Evolutionary conservation across 2,888 invertebrate genomes (phyloP).

Genomic region (Rutpela maculata): DNA sequence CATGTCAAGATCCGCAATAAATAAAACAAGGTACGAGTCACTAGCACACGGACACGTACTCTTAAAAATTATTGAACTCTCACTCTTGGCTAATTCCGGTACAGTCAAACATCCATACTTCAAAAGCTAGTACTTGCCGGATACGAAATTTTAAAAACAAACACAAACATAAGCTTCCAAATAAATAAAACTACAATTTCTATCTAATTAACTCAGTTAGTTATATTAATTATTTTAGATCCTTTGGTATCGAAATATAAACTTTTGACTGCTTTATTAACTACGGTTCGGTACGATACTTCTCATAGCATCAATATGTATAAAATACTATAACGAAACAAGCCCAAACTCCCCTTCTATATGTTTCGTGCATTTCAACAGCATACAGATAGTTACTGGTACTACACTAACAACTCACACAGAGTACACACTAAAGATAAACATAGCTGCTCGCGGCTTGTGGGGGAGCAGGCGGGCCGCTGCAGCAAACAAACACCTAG

Average conservation of each 20-base stretch:
- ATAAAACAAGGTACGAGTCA: slow-evolving; percentile 64
- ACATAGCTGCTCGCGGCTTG: slow-evolving; percentile 57
- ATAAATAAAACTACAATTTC: slow-evolving; percentile 45
- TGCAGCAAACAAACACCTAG: slow-evolving; percentile 57
- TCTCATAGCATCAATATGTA: slow-evolving; percentile 64
- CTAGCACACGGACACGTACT: slow-evolving; percentile 70
- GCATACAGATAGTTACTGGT: slow-evolving; percentile 79
- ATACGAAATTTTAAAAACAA: slow-evolving; percentile 38
- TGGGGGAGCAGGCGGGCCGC: slow-evolving; percentile 59
- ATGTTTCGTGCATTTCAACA: slow-evolving; percentile 93
- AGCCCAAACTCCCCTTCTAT: slow-evolving; percentile 84
- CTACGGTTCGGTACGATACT: slow-evolving; percentile 60
- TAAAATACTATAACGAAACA: slow-evolving; percentile 68
- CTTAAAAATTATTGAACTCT: slow-evolving; percentile 69
- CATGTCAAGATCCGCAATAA: slow-evolving; percentile 68
- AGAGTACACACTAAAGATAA: slow-evolving; percentile 53
- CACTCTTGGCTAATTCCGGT: slow-evolving; percentile 64
- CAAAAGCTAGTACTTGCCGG: slow-evolving; percentile 43
- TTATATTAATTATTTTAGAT: slow-evolving; percentile 46
- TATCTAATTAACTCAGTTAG: slow-evolving; percentile 27
- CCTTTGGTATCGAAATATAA: slow-evolving; percentile 59
- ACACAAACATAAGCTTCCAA: slow-evolving; percentile 25
- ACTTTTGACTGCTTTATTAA: slow-evolving; percentile 63
- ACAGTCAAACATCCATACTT: slow-evolving; percentile 66
- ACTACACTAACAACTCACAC: slow-evolving; percentile 56